Percentiles rank a stretch among this genome's conserved stretches.
phyloP scores from a whole-genome alignment of 2,797 vertebrate species.

The Ptychadena robeensis region DNA sequence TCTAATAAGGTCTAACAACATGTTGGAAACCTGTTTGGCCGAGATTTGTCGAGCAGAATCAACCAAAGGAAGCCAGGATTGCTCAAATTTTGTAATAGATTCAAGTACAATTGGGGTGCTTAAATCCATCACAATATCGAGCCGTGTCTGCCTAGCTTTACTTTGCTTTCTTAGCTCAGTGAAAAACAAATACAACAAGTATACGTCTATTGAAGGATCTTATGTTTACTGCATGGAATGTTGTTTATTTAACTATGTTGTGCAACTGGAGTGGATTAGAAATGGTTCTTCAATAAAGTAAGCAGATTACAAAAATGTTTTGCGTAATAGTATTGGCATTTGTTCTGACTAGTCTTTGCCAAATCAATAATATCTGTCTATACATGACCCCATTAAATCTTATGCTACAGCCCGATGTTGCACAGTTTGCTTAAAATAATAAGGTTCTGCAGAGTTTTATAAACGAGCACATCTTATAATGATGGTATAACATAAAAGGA shows the following conservation, averaged over 20 bases:
- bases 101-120: too few relatives aligned
- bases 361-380: neutral
- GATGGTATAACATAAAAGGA: neutral
- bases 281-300: conserved; percentile 8
- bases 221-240: conserved; percentile 6
- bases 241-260: conserved; percentile 26
- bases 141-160: too few relatives aligned
- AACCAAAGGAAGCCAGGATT: too few relatives aligned
- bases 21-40: too few relatives aligned
- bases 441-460: neutral
- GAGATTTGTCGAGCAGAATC: too few relatives aligned
- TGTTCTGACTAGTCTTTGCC: neutral
- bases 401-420: too few relatives aligned
- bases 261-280: conserved; percentile 24
- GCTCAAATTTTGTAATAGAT: too few relatives aligned
- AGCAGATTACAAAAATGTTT: conserved; percentile 54
- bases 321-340: conserved; percentile 20
- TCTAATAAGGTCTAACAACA: too few relatives aligned
- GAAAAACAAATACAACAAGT: neutral
- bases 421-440: too few relatives aligned
- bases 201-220: neutral
- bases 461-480: neutral
- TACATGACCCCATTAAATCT: too few relatives aligned
- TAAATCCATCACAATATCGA: too few relatives aligned
- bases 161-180: too few relatives aligned